These are phyloP conservation scores for Campylorhamphus procurvoides DNA, from an alignment of 2,113 vertebrate genomes.

Conservation along the genomic window DNA sequence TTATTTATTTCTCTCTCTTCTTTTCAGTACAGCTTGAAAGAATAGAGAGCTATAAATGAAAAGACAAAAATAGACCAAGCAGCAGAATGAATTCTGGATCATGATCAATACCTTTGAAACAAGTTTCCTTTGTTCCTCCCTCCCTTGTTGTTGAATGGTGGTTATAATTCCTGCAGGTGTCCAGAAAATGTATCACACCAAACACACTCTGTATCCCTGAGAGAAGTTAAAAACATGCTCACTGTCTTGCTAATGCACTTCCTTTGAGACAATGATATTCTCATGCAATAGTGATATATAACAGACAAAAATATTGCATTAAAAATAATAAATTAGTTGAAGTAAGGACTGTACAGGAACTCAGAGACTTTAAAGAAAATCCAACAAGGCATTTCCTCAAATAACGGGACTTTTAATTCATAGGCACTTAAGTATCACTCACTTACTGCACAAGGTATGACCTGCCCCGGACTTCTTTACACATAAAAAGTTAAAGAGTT, in stretches of 20 bases:
- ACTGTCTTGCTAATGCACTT: not conserved
- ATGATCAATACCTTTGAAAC: not conserved
- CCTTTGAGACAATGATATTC: not conserved
- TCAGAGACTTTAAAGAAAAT: not conserved
- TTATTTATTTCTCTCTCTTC: not conserved
- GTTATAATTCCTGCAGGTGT: not conserved
- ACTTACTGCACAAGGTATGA: not conserved
- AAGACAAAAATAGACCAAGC: not conserved
- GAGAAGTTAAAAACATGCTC: not conserved
- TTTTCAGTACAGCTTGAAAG: not conserved
- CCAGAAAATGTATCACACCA: not conserved
- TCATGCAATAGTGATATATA: not conserved
- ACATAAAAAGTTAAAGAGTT: not conserved
- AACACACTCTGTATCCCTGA: not conserved
- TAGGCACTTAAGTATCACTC: not conserved
- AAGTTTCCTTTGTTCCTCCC: rapidly evolving
- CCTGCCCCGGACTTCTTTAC: not conserved
- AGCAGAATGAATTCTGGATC: not conserved
- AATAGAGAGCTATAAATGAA: not conserved
- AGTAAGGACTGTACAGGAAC: not conserved
- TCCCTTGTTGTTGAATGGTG: not conserved
- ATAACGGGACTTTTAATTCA: not conserved
- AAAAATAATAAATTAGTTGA: not conserved
- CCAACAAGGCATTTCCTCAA: not conserved
- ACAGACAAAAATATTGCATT: not conserved